Conservation (phyloP, 2,888 invertebrate genomes). For the Ramazzottius varieornatus region DNA sequence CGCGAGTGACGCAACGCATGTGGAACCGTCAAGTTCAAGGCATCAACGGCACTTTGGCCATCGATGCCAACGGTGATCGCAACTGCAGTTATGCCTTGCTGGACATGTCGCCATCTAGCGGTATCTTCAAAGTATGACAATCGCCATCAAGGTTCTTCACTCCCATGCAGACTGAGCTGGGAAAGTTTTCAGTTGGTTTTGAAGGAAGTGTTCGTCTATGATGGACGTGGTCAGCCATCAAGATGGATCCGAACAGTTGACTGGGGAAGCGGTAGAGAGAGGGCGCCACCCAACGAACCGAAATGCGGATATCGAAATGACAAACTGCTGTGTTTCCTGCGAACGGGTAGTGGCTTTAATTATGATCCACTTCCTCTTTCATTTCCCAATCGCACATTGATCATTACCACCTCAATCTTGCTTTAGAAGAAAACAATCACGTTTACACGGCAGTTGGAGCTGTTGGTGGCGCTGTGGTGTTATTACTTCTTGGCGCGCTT, state of each 20-base stretch:
- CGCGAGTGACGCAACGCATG: background rate
- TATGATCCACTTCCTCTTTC: too few relatives aligned
- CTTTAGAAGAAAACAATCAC: background rate
- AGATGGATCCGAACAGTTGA: background rate
- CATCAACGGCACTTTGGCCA: background rate
- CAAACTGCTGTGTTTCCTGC: background rate
- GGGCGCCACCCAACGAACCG: background rate
- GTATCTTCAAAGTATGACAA: background rate
- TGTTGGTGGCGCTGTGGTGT: background rate
- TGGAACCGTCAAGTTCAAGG: background rate
- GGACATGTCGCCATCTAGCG: background rate
- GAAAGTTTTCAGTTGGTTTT: background rate
- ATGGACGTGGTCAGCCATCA: background rate
- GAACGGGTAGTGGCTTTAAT: background rate
- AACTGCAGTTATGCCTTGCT: background rate
- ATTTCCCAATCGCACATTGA: background rate
- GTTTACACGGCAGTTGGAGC: background rate
- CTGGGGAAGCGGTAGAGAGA: background rate
- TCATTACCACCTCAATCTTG: too few relatives aligned
- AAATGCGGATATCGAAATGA: background rate
- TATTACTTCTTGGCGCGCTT: background rate
- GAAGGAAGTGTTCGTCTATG: background rate
- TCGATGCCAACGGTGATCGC: background rate
- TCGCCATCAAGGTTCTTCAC: background rate
- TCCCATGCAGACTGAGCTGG: too few relatives aligned